Evolutionary conservation across 37 sponge, comb jelly and placozoan species (phyloP), one percentile per base, ranked within the genome.

Genomic region (Theonella swinhoei): DNA sequence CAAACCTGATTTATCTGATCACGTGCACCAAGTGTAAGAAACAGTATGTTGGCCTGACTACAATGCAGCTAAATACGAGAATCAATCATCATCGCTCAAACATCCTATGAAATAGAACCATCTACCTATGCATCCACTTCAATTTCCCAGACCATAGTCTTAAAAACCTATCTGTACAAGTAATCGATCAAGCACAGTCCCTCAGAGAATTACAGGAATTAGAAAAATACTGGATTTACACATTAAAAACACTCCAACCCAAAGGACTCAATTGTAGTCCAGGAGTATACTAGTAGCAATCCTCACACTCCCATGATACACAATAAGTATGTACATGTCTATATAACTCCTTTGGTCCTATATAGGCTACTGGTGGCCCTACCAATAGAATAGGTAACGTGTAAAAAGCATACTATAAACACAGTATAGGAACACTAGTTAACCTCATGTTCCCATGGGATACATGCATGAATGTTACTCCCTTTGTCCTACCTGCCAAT

Each of bases 21-120:
- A 80, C 80, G 22, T 80, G 80, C 54, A 66, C 41, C 23, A 80
- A 80, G 67, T 81, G 82, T 70, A 42, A 54, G 30, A 81, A 81
- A 47, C 82, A 81, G 33, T 81, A 81, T 31, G 82, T 81, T 4
- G 82, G 82, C 73, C 11, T 58, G 37, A 81, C 82, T 26, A 70
- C 82, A 31, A 42, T 71, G 29, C n/a, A 42, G n/a, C 33, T 81
- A 31, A 69, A 70, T 59, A n/a, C 24, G 4, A 41, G 82, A 70
- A 28, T 81, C 7, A 29, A 58, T 31, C 72, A 71, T 43, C 82
- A 81, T 62, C 58, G 82, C 14, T 30, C 73, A 4, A 81, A 58
- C 38, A 81, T 81, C 5, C 22, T 24, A 9, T 25, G 2, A 42
- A 70, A 81, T 30, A 4, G 24, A 68, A 24, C 34, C 36, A 42